Base-by-base conservation (phyloP, 2,797 vertebrate genomes). In the Paratrypauchen microcephalus region DNA sequence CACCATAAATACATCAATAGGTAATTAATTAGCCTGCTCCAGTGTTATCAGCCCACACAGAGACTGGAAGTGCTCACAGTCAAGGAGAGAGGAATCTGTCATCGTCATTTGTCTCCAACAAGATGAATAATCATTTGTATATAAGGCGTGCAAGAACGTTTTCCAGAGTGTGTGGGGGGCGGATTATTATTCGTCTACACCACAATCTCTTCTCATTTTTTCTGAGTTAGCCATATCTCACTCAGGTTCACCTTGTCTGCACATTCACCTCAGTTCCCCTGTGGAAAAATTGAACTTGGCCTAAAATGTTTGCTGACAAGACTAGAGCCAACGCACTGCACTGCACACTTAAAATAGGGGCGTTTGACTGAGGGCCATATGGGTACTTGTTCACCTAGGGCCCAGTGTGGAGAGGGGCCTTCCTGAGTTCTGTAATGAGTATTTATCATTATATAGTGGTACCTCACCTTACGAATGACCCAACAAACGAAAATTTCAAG, bases 1-100 rank as follows among this genome's bases (percentile, higher is more conserved):
- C 73, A 75, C 24, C 54, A 83, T 80, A 84, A 86, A 83, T 28
- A 72, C 77, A 80, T 75, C 75, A 70, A 48, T 52, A 54, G 79
- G 78, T 89, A 76, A 90, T 89, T 89, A 90, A 90, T 87, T 90
- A 86, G 80, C 52, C 3, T 18, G 62, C 74, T 72, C 71, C 73
- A 12, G 74, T 41, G 72, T 87, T 91, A 91, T 90, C 88, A 19
- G 66, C 69, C 65, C 76, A 62, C 76, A 60, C 88, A 83, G 85
- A 74, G 77, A 76, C 68, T 55, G 36, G 83, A 75, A 75, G 65
- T 59, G 47, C 61, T 77, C 75, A 78, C 84, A 77, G 66, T 81
- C 73, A 81, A 82, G 82, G 82, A 74, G 71, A 82, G 78, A 81
- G 73, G 70, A 77, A 89, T 89, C 82, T 83, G 82, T 90, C 87